These are phyloP conservation scores for Deilephila porcellus DNA, from an alignment of 2,888 invertebrate genomes.

Conservation along the genomic window DNA sequence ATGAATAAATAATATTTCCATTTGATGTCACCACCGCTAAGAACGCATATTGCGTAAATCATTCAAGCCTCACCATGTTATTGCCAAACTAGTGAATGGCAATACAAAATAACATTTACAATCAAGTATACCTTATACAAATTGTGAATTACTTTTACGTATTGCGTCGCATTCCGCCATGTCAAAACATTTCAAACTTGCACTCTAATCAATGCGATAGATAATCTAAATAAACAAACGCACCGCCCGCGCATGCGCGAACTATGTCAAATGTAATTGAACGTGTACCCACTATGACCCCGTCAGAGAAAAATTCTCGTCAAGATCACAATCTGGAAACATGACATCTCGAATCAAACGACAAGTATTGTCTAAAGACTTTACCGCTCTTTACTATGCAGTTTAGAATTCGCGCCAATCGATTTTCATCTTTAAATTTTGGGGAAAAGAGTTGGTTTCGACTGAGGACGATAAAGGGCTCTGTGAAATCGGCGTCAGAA, in stretches of 20 bases:
- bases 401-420: constrained; percentile 34
- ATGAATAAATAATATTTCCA: too few relatives aligned
- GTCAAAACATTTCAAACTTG: constrained; percentile 57
- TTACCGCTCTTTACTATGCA: constrained; percentile 59
- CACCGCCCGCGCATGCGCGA: constrained; percentile 39
- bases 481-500: constrained; percentile 62
- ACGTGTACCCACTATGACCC: constrained; percentile 77
- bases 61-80: not conserved
- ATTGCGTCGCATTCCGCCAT: constrained; percentile 44
- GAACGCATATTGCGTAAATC: too few relatives aligned
- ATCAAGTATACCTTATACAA: not conserved
- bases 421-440: constrained; percentile 44
- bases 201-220: constrained; percentile 60
- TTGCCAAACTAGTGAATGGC: not conserved
- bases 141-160: constrained; percentile 30
- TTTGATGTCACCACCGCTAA: too few relatives aligned
- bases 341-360: constrained; percentile 81
- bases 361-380: constrained; percentile 77
- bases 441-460: constrained; percentile 38
- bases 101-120: not conserved
- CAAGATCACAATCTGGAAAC: constrained; percentile 76
- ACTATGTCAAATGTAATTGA: constrained; percentile 80
- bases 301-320: constrained; percentile 76
- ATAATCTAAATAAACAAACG: constrained; percentile 63
- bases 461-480: constrained; percentile 37